Base-by-base conservation (phyloP, 2,797 vertebrate species). In the Myotis myotis region DNA sequence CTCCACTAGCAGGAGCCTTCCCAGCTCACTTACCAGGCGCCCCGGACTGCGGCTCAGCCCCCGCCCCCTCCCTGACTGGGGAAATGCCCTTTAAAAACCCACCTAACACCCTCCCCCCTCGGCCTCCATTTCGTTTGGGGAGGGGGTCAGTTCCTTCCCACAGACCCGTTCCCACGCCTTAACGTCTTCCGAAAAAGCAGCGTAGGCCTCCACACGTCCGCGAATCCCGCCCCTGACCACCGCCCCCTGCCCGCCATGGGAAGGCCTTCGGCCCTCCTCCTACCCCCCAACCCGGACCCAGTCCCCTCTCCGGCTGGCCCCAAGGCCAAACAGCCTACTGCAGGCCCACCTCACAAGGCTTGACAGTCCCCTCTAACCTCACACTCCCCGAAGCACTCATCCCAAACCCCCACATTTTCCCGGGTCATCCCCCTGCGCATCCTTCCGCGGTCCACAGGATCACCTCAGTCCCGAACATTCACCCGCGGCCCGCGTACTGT, bases 251-350 rank as follows among this genome's bases (percentile, higher is more conserved):
- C 41, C 20, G 51, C 76, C 25, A 22, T 8, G 3, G 89, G 74
- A 85, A 96, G 95, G 96, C 94, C 92, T 95, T 76, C 2, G 60
- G 75, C 89, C 91, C 89, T 96, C 57, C 9, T 23, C 16, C n/a
- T 25, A 74, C 78, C 22, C 6, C 10, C 47, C 66, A 87, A 71
- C 36, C 28, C 7, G n/a, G 87, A 72, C 87, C 36, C 30, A 22
- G 64, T 23, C 41, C 51, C 70, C 44, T 23, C 84, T 64, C 16
- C 13, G 2, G 82, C 83, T 55, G 25, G 51, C 49, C 22, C 36
- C 72, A 25, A 55, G 86, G 62, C 66, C 49, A 1, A 80, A 53
- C 20, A 85, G 57, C n/a, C 81, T 19, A n/a, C 70, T 38, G 9
- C 1, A 30, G 22, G 51, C 82, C 5, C 55, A 53, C 28, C 1